Percentiles rank a stretch among this genome's conserved stretches.
These are phyloP conservation scores for Drosophila ustulata DNA, from an alignment of 2,888 invertebrate genomes.

Conservation along the genomic window DNA sequence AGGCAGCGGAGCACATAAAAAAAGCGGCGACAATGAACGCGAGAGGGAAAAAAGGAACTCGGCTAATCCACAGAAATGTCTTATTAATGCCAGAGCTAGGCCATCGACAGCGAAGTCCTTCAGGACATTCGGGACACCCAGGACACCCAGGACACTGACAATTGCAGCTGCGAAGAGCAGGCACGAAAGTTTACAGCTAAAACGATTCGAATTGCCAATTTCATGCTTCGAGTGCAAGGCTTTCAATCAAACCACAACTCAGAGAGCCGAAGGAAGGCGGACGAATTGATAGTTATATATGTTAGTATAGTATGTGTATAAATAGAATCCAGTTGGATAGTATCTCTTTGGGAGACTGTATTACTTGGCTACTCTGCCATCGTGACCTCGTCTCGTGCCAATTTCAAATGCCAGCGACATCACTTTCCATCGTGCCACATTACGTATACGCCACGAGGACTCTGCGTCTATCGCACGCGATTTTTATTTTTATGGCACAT, in stretches of 20 bases:
- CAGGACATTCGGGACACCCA: too few relatives aligned
- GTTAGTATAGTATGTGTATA: slow-evolving; percentile 26
- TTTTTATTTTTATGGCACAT: slow-evolving; percentile 84
- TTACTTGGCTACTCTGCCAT: slow-evolving; percentile 32
- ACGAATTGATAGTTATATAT: not conserved
- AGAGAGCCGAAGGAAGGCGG: not conserved
- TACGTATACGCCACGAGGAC: slow-evolving; percentile 3
- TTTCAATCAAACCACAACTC: slow-evolving; percentile 62
- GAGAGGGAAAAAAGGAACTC: slow-evolving; percentile 13
- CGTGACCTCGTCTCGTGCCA: slow-evolving; percentile 45
- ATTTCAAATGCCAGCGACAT: slow-evolving; percentile 52
- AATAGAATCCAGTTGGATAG: slow-evolving; percentile 31
- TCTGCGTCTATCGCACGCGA: slow-evolving; percentile 54
- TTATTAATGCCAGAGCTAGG: slow-evolving; percentile 59
- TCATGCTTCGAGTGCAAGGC: slow-evolving; percentile 76
- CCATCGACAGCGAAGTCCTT: slow-evolving; percentile 18
- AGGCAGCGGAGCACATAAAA: slow-evolving; percentile 2
- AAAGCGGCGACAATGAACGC: slow-evolving; percentile 19
- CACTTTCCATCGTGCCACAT: slow-evolving; percentile 31
- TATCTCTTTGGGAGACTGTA: slow-evolving; percentile 33
- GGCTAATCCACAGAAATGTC: slow-evolving; percentile 52
- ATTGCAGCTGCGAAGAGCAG: slow-evolving; percentile 38
- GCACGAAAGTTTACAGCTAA: slow-evolving; percentile 76
- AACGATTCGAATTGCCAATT: slow-evolving; percentile 80
- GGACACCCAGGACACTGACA: slow-evolving; percentile 29